Conservation (phyloP, 2,797 vertebrate genomes). For the Fratercula arctica region DNA sequence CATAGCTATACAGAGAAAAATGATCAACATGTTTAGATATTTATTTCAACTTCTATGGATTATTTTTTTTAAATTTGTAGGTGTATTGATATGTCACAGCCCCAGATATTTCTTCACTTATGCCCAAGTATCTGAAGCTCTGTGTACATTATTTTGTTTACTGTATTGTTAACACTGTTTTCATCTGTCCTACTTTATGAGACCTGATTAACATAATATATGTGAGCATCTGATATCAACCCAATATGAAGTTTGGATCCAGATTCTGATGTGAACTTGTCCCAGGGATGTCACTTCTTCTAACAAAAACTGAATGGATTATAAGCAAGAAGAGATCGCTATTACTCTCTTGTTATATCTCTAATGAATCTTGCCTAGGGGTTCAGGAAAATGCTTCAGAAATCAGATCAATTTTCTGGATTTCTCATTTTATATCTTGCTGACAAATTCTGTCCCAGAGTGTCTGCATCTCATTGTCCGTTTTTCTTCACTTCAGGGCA, state of each 20-base stretch:
- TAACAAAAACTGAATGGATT: background rate
- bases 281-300: background rate
- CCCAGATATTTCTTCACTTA: background rate
- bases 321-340: background rate
- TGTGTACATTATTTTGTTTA: background rate
- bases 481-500: slow-evolving; percentile 3
- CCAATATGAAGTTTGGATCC: background rate
- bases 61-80: background rate
- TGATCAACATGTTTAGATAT: background rate
- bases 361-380: background rate
- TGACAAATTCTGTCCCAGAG: background rate
- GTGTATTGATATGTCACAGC: background rate
- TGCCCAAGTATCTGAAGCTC: background rate
- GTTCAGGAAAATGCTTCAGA: background rate
- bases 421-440: background rate
- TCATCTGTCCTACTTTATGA: background rate
- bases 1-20: background rate
- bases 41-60: background rate
- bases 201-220: background rate
- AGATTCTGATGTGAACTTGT: background rate
- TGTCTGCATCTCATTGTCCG: background rate
- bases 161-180: background rate
- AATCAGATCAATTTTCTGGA: background rate
- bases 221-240: background rate
- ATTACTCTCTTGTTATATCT: background rate